A percentile compares a stretch with the other conserved stretches of the same genome.
Evolutionary conservation across 30 jellyfish, hydroid and myxozoan species (phyloP).

Genomic region (Nemopilema nomurai): DNA sequence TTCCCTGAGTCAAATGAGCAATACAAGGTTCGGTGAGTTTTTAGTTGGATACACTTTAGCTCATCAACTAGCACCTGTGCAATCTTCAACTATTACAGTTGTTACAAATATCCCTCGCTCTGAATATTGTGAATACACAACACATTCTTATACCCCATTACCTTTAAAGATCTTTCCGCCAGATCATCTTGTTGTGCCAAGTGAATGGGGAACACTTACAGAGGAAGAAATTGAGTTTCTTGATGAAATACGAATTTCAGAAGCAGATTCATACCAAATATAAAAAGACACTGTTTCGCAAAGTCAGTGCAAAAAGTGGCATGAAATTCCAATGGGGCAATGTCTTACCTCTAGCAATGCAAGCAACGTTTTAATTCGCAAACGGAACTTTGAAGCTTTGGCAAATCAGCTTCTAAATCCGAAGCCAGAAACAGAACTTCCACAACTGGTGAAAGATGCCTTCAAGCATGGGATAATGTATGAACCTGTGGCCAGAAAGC

Average conservation of each 20-base stretch:
- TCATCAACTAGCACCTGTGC: constrained; percentile 34
- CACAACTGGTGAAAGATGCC: constrained; percentile 37
- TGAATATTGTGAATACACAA: neutral
- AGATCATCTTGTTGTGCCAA: constrained; percentile 4
- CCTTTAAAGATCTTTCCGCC: neutral
- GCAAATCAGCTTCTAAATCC: neutral
- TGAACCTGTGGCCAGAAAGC: constrained; percentile 33
- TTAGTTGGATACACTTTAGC: constrained; percentile 37
- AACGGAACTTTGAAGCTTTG: constrained; percentile 43
- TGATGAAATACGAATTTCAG: neutral
- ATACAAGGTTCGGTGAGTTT: constrained; percentile 26
- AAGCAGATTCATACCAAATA: constrained; percentile 14
- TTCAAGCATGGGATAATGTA: constrained; percentile 45
- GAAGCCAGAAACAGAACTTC: neutral
- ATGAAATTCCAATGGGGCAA: neutral
- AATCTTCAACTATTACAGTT: neutral
- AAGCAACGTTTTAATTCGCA: constrained; percentile 25
- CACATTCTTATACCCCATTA: neutral
- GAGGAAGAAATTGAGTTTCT: neutral
- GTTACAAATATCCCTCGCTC: constrained; percentile 2
- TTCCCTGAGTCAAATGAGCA: constrained; percentile 1
- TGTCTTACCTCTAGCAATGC: constrained; percentile 62
- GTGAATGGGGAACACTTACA: constrained; percentile 9
- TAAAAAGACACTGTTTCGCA: constrained; percentile 37
- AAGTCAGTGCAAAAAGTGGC: constrained; percentile 19